Base-by-base conservation (phyloP, 1,140 invertebrate genomes). In the Neocloeon triangulifer region DNA sequence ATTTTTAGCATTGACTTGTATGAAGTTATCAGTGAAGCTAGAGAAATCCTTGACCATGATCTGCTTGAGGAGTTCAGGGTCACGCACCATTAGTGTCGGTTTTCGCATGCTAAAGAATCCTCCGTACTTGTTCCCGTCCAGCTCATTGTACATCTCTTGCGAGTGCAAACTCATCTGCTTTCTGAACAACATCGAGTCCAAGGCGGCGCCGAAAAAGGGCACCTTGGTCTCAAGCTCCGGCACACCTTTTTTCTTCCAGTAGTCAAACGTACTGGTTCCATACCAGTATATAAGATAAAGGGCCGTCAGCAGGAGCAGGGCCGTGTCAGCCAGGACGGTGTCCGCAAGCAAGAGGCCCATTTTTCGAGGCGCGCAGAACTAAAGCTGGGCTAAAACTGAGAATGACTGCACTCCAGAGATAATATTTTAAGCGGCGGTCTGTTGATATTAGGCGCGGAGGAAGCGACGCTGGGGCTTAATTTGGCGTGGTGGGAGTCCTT, bases 21-120 rank as follows among this genome's bases (percentile, higher is more conserved):
- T 45, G 37, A 55, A 56, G 6, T 54, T 45, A 37, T 61, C 55
- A 28, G 54, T 43, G 35, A 69, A 69, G 39, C 54, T 45, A 8
- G 53, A 43, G 39, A 69, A 69, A 39, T 69, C 64, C 18, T 55
- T 61, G 6, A 61, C 43, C 19, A 68, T 42, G 25, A 69, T 54
- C 14, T 49, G 42, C 30, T 56, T 55, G 3, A 59, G 46, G n/a
- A 66, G 37, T 38, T 54, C 52, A 4, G 47, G 47, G 42, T 61
- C 55, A 25, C 46, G 47, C 0, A 59, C 21, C 19, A 59, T 35
- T 1, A 59, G 32, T 9, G 41, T 34, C 1, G 56, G 57, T 14
- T 37, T 46, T 2, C 40, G 37, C n/a, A 49, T 38, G 1, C 46
- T 42, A 20, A 47, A 62, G n/a, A 57, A 41, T 3, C 62, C 62